A percentile compares a stretch with the other conserved stretches of the same genome.
These are phyloP conservation scores for Neosilurus mollespiculum DNA, from an alignment of 2,797 vertebrate genomes.

Conservation along the genomic window DNA sequence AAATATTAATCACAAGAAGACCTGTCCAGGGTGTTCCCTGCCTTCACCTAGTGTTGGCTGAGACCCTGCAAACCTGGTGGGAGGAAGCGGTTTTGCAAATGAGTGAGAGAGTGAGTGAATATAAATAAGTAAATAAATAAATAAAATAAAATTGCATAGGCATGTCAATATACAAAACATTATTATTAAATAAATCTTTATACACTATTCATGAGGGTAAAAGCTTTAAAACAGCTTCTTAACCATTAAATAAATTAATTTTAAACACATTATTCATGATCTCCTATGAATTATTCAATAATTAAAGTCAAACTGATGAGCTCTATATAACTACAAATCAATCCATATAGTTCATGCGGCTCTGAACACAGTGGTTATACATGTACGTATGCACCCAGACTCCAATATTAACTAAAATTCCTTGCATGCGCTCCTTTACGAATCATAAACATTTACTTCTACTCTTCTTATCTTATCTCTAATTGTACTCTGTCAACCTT, in stretches of 20 bases:
- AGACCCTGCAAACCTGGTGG: no score
- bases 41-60: no score
- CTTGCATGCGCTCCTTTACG: no score
- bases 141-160: not conserved
- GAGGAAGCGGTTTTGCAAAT: no score
- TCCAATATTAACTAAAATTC: not conserved
- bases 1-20: not conserved
- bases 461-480: not conserved
- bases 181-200: not conserved
- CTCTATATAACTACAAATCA: not conserved
- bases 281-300: not conserved
- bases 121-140: no score
- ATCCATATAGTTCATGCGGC: not conserved
- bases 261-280: not conserved
- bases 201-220: no score
- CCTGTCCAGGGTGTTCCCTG: no score
- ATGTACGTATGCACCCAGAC: not conserved
- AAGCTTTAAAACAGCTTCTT: not conserved
- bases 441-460: no score
- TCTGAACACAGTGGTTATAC: not conserved
- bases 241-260: not conserved
- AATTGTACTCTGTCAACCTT: not conserved
- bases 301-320: not conserved
- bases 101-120: no score
- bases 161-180: not conserved